Evolutionary conservation across 2,113 vertebrate genomes (phyloP).

Genomic region (Aix galericulata): DNA sequence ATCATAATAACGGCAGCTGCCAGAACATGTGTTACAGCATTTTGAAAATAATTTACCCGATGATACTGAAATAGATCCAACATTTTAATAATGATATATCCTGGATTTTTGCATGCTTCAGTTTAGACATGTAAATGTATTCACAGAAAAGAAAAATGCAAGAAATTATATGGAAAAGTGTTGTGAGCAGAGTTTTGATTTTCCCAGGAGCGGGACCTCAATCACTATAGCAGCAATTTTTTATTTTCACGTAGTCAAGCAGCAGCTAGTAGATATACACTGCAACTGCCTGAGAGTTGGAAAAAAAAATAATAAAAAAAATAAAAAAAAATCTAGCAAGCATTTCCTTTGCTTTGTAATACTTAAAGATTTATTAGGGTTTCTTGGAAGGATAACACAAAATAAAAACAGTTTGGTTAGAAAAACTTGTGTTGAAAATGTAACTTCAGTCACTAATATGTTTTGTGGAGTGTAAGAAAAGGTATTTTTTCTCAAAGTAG

Average conservation of each 20-base stretch:
- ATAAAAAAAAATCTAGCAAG: not conserved
- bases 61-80: not conserved
- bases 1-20: not conserved
- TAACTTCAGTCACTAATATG: not conserved
- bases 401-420: not conserved
- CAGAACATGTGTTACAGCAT: not conserved
- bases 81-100: not conserved
- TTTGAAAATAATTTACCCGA: not conserved
- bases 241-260: not conserved
- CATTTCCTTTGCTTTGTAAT: not conserved
- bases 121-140: not conserved
- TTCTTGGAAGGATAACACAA: not conserved
- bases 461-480: not conserved
- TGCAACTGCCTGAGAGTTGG: not conserved
- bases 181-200: not conserved
- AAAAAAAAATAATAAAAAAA: not conserved
- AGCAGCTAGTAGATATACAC: not conserved
- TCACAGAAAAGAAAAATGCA: not conserved
- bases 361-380: not conserved
- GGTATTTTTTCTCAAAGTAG: not conserved
- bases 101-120: not conserved
- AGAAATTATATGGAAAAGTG: not conserved
- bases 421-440: not conserved
- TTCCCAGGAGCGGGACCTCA: not conserved
- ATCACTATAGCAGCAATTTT: not conserved